These are phyloP conservation scores for Pocillopora verrucosa DNA, from an alignment of 64 coral and sea anemone species.

Conservation along the genomic window DNA sequence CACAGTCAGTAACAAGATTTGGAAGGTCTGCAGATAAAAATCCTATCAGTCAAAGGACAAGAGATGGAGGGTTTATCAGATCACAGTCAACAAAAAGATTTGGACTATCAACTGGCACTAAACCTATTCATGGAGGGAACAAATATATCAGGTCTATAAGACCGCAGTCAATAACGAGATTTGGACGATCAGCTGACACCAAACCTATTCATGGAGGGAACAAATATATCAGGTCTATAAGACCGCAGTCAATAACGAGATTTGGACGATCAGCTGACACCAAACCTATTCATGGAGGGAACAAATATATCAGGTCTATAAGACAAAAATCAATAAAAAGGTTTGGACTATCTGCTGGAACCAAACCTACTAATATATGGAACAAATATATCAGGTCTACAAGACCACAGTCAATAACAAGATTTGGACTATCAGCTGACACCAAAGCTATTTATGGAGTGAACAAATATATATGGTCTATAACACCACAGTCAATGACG, in stretches of 20 bases:
- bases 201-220: neutral
- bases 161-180: constrained; percentile 10
- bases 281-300: neutral
- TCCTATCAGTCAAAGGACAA: neutral
- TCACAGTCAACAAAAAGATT: neutral
- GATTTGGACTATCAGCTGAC: neutral
- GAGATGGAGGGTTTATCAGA: neutral
- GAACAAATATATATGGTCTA: neutral
- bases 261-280: neutral
- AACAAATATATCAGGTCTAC: neutral
- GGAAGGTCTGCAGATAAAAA: neutral
- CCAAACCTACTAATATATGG: too few species aligned
- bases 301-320: neutral
- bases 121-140: too few species aligned
- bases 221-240: too few species aligned
- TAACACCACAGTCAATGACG: constrained; percentile 5
- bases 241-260: neutral
- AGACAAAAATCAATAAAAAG: neutral
- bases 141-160: neutral
- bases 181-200: neutral
- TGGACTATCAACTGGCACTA: neutral
- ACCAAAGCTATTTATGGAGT: too few species aligned
- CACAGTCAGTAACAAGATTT: constrained; percentile 10
- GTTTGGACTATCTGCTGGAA: too few species aligned
- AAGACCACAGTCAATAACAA: neutral